Conservation (phyloP, 2,797 vertebrate species). For the Taenioides sp. region DNA sequence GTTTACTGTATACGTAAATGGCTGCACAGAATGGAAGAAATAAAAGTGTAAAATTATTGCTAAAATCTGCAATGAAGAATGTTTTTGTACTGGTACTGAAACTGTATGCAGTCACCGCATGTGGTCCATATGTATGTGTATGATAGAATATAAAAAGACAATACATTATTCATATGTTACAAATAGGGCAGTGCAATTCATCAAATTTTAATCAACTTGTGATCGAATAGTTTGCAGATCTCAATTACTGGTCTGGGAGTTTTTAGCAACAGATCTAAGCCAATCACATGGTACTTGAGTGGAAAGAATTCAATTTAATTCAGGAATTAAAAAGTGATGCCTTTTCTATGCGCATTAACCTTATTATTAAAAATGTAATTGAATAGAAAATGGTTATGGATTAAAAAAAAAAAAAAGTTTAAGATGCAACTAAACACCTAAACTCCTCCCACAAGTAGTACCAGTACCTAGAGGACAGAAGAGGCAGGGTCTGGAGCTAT, state of each 20-base stretch:
- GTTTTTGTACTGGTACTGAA: neutral
- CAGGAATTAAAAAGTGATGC: neutral
- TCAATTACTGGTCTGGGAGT: neutral
- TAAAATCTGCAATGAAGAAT: neutral
- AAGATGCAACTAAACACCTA: too few relatives aligned
- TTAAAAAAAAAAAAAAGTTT: too few relatives aligned
- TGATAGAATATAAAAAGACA: neutral
- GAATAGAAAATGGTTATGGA: too few relatives aligned
- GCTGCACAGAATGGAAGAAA: neutral
- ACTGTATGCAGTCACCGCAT: too few relatives aligned
- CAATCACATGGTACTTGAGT: neutral
- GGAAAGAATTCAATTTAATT: neutral
- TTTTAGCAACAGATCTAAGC: neutral
- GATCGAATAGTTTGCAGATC: neutral
- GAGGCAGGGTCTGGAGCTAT: too few relatives aligned
- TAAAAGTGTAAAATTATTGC: neutral
- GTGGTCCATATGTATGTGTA: neutral
- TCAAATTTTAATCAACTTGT: neutral
- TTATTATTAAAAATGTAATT: neutral
- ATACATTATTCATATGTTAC: neutral
- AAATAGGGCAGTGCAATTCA: neutral
- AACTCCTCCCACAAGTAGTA: too few relatives aligned
- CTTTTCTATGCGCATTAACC: neutral
- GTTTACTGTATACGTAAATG: neutral
- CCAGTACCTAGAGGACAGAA: too few relatives aligned